Percentiles rank a stretch among this genome's conserved stretches.
Conservation (phyloP, 2,797 vertebrate species). For the Acrossocheilus fasciatus region DNA sequence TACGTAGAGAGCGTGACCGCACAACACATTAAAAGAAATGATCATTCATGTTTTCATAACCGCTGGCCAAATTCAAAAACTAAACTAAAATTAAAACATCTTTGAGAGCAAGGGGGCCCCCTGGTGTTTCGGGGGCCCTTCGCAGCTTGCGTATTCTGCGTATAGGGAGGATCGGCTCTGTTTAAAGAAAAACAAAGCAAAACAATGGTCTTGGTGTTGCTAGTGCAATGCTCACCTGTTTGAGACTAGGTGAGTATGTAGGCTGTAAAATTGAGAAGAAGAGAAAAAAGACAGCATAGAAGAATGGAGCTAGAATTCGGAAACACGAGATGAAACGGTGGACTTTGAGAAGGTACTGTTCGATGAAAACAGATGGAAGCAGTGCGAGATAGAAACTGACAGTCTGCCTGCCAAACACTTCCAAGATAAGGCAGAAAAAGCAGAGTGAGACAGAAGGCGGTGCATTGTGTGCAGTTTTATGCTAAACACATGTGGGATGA, state of each 20-base stretch:
- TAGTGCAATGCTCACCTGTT: background rate
- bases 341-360: constrained; percentile 18
- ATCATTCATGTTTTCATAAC: too few species aligned
- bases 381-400: constrained; percentile 54
- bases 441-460: constrained; percentile 11
- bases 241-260: background rate
- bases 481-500: constrained; percentile 42
- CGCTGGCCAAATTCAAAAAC: too few species aligned
- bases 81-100: too few species aligned
- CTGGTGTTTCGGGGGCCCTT: too few species aligned
- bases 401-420: constrained; percentile 47
- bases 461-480: constrained; percentile 54
- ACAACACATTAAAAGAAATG: too few species aligned
- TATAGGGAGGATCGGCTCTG: too few species aligned
- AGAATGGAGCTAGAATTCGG: background rate
- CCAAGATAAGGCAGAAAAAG: constrained; percentile 41
- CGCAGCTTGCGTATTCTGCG: too few species aligned
- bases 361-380: constrained; percentile 52
- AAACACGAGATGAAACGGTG: constrained; percentile 23
- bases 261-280: background rate
- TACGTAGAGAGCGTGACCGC: too few species aligned
- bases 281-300: background rate
- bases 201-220: background rate
- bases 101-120: too few species aligned
- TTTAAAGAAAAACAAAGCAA: background rate